A percentile compares a stretch with the other conserved stretches of the same genome.
These are phyloP conservation scores for Lithodes maja DNA, from an alignment of 2,888 invertebrate species.

Conservation along the genomic window DNA sequence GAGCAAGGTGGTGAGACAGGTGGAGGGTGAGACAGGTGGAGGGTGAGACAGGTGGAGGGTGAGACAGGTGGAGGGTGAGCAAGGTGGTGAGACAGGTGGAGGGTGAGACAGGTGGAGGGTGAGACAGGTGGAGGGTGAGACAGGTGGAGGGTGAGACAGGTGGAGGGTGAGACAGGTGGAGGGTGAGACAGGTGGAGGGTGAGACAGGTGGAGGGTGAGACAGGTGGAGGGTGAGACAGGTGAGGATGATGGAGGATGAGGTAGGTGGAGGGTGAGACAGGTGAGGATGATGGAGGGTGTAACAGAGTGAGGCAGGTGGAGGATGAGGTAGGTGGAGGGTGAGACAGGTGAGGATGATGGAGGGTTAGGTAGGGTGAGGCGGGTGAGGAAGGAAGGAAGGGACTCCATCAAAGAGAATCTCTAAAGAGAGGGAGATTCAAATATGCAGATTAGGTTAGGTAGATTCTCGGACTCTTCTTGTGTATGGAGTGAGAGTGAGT, in stretches of 20 bases:
- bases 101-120: too few species aligned
- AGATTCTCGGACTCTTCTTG: slow-evolving; percentile 41
- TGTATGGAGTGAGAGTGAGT: neutral
- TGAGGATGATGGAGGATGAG: neutral
- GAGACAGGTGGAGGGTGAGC: too few species aligned
- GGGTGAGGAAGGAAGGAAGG: neutral
- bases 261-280: neutral
- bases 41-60: too few species aligned
- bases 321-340: neutral
- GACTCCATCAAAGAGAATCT: slow-evolving; percentile 50
- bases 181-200: neutral
- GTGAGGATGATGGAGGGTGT: neutral
- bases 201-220: neutral
- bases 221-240: neutral
- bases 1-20: too few species aligned
- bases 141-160: too few species aligned
- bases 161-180: neutral
- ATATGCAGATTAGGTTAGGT: slow-evolving; percentile 58
- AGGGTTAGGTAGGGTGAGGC: neutral
- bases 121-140: too few species aligned
- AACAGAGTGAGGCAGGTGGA: neutral
- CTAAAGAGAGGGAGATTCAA: slow-evolving; percentile 45
- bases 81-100: too few species aligned
- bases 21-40: too few species aligned
- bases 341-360: neutral